Evolutionary conservation across 2,113 vertebrate genomes (phyloP), one percentile per base, ranked within the genome.

Genomic region (Corythornis madagascariensis): DNA sequence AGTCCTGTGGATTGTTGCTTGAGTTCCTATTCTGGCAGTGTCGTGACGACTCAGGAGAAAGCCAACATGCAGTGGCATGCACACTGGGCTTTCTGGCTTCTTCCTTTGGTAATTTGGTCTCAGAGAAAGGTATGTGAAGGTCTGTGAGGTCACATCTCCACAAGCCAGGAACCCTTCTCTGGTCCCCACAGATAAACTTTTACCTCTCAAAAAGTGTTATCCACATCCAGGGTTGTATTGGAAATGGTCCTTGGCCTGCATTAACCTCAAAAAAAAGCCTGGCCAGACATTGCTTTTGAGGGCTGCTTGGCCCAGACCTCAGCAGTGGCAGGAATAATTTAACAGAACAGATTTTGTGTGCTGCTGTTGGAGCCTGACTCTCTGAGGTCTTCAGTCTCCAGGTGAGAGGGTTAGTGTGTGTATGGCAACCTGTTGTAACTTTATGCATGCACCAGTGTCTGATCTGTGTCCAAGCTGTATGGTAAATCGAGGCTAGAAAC

Each of bases 161-260:
- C 72, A 94, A 83, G 74, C 67, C 91, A 94, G 85, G 71, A 95
- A 88, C 82, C 33, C 19, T 86, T 53, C 64, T 85, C 85, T 94
- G 91, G 82, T 91, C 75, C 56, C 48, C 64, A 86, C 43, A 94
- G 94, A 96, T 95, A 95, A 95, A 91, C 72, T 91, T 91, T 20
- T 94, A 70, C 90, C 43, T 91, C 75, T 89, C 22, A 74, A 89
- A 91, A 76, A 55, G 86, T 42, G 47, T 87, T 90, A 52, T 66
- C 29, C 25, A 20, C 64, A 52, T 66, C 67, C 71, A 80, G 29
- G 2, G 28, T 88, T 95, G 33, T 90, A 74, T 66, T 95, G 72
- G 72, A 94, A 91, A 56, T 80, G 76, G 83, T 95, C 92, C 89
- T 94, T 96, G 94, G 84, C 89, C 89, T 87, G 55, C 55, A 18